phyloP scores from a whole-genome alignment of 23 tunicate species.

The Aplidium turbinatum region DNA sequence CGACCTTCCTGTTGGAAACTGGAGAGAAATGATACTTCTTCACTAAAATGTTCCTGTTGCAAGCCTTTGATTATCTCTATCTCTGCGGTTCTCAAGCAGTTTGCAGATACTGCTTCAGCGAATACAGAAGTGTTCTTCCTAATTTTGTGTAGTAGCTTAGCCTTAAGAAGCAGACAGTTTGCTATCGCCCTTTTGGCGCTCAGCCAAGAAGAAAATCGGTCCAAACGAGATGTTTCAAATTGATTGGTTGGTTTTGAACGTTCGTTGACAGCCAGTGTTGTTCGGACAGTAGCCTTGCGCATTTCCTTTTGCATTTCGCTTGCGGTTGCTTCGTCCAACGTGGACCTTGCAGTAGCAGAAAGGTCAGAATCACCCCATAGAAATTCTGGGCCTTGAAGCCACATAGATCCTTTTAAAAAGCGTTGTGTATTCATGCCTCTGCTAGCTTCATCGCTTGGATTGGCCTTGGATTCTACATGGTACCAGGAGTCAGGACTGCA shows the following conservation, averaged over 20 bases:
- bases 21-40: not conserved
- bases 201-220: conserved; percentile 1
- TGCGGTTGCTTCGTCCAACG: not conserved
- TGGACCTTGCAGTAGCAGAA: not conserved
- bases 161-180: not conserved
- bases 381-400: conserved; percentile 10
- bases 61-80: not conserved
- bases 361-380: not conserved
- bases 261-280: not conserved
- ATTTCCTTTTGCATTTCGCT: not conserved
- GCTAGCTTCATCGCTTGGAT: conserved; percentile 25
- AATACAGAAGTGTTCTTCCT: not conserved
- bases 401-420: not conserved
- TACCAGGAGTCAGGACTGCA: conserved; percentile 11
- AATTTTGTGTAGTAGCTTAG: not conserved
- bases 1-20: not conserved
- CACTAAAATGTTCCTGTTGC: not conserved
- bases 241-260: not conserved
- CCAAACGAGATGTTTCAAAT: conserved; percentile 2
- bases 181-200: not conserved
- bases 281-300: conserved; percentile 9
- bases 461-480: not conserved
- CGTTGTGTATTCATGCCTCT: not conserved
- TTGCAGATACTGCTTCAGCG: not conserved
- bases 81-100: not conserved